Evolutionary conservation across 2,797 vertebrate species (phyloP), one percentile per base, ranked within the genome.

Genomic region (Ibycter americanus): DNA sequence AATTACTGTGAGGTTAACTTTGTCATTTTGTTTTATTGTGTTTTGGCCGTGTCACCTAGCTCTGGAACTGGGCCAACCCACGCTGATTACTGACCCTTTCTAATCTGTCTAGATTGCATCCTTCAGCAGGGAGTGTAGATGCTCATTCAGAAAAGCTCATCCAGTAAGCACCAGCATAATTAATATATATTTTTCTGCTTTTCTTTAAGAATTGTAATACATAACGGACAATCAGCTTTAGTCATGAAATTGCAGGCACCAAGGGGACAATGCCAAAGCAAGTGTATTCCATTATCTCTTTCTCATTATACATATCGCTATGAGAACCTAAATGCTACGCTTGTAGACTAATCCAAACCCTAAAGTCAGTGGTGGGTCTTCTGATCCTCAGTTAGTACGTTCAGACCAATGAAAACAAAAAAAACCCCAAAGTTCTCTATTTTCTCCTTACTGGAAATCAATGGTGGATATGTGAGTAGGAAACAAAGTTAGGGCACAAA

Each of bases 171-270:
- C 31, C 25, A 54, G 47, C 34, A 79, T 80, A 87, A 91, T 95
- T 93, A 96, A 95, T 81, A 62, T 27, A 32, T 73, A 76, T 96
- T 94, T 94, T 97, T 86, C 32, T 90, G 54, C 36, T 89, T 89
- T 95, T 83, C 36, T 63, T n/a, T n/a, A 72, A 70, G n/a, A 90
- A 47, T 40, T 55, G 13, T 58, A 44, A 40, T 74, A 84, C 9
- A 15, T 85, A 71, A 84, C 34, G 34, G 56, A 51, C 38, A 65
- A 84, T 78, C 34, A 72, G 34, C 56, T 87, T 93, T 56, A 85
- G 23, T 89, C 6, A 31, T 52, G 38, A 89, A 85, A 87, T 51
- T 83, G 67, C 52, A 67, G 88, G 21, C 63, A 83, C 36, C 13
- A 44, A 82, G 44, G 70, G 23, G 23, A 63, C 29, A 77, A 73